Conservation (phyloP, 2,797 vertebrate genomes). For the Emydoidea blandingii region DNA sequence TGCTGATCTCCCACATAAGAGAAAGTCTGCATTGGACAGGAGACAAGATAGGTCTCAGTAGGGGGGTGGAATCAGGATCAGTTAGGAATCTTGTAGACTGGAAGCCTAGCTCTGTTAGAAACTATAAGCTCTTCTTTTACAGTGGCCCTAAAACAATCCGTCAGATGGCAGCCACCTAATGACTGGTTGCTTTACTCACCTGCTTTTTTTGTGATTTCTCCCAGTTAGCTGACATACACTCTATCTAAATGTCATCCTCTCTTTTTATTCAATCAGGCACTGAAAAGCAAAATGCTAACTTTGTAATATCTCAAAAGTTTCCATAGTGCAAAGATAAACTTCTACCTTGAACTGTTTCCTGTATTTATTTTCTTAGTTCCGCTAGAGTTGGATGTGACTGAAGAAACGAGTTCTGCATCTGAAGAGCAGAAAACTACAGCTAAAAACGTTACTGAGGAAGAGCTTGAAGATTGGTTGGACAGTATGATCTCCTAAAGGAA, state of each 20-base stretch:
- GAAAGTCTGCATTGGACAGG: background rate
- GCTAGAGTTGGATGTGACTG: constrained; percentile 18
- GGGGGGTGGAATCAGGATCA: background rate
- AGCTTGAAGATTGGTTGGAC: constrained; percentile 97
- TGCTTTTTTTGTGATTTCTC: background rate
- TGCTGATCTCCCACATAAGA: background rate
- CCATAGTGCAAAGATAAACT: background rate
- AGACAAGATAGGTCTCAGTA: fast-evolving
- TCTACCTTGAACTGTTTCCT: background rate
- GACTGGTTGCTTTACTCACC: background rate
- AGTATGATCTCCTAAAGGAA: constrained; percentile 89
- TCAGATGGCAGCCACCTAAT: background rate
- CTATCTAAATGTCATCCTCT: background rate
- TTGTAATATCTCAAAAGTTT: background rate
- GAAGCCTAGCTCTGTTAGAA: background rate
- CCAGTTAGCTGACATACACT: background rate
- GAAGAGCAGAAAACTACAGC: constrained; percentile 54
- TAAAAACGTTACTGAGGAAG: constrained; percentile 81
- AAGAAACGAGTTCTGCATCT: constrained; percentile 58
- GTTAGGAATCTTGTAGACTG: background rate
- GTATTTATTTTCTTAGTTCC: constrained; percentile 57
- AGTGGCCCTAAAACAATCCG: background rate
- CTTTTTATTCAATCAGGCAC: background rate
- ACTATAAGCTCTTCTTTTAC: background rate
- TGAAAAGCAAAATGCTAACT: background rate